Conservation (phyloP, 1,140 invertebrate genomes). For the Drosophila athabasca region DNA sequence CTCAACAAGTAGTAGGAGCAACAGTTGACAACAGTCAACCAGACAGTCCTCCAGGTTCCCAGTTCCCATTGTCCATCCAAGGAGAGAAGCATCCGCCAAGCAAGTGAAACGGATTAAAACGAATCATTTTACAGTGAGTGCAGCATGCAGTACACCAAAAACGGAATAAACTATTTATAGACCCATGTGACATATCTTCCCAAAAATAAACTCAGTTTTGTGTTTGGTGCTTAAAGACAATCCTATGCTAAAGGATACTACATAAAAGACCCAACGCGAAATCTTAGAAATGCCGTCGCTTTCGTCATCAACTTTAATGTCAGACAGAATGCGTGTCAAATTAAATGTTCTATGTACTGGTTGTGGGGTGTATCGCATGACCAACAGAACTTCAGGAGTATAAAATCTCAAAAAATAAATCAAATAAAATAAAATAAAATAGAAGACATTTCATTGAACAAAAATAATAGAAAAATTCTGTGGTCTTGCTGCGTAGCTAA, state of each 20-base stretch:
- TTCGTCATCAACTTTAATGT: conserved; percentile 40
- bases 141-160: neutral
- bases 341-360: neutral
- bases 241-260: neutral
- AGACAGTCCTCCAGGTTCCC: neutral
- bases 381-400: neutral
- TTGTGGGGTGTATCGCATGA: neutral
- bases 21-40: conserved; percentile 56
- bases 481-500: too few relatives aligned
- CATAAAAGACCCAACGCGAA: conserved; percentile 40
- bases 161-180: neutral
- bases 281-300: conserved; percentile 72
- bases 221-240: conserved; percentile 1
- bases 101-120: conserved; percentile 16
- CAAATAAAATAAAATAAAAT: neutral
- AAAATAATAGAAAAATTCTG: too few relatives aligned
- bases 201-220: neutral
- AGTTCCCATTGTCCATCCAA: neutral
- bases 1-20: conserved; percentile 79
- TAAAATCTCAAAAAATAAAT: neutral
- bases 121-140: conserved; percentile 40
- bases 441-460: too few relatives aligned
- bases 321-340: conserved; percentile 6
- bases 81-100: neutral
- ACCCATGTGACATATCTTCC: neutral